A percentile compares a stretch with the other conserved stretches of the same genome.
Conservation (phyloP, 64 coral and sea anemone genomes). For the Porites australiensis region DNA sequence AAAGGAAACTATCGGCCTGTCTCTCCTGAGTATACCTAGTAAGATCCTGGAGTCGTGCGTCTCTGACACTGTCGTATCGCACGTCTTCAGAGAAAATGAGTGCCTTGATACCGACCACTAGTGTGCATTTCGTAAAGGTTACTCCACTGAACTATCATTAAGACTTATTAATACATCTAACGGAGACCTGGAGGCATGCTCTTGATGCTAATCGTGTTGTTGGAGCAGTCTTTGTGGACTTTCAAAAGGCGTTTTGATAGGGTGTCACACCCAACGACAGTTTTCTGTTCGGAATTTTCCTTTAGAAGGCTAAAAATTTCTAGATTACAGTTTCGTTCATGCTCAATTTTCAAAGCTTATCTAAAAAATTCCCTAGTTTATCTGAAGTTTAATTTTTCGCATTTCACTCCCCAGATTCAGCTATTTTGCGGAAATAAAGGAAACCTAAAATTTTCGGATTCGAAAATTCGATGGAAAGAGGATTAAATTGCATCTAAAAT, state of each 20-base stretch:
- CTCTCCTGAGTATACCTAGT: constrained; percentile 46
- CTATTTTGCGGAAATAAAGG: too few species aligned
- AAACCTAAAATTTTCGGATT: too few species aligned
- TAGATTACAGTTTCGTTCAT: too few species aligned
- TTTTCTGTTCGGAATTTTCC: background rate
- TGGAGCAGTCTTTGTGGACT: constrained; percentile 34
- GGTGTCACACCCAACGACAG: constrained; percentile 15
- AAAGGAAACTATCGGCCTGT: constrained; percentile 44
- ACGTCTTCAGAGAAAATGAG: constrained; percentile 23
- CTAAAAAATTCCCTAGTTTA: too few species aligned
- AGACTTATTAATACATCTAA: constrained; percentile 17
- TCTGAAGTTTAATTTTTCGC: too few species aligned
- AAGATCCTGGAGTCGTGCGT: constrained; percentile 47
- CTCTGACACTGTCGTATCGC: constrained; percentile 7
- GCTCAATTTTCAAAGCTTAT: too few species aligned
- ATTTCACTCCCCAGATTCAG: too few species aligned
- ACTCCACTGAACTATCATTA: constrained; percentile 34
- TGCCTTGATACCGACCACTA: constrained; percentile 7
- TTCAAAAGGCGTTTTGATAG: constrained; percentile 33
- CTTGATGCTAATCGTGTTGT: constrained; percentile 34
- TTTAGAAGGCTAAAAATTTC: too few species aligned
- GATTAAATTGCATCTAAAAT: too few species aligned
- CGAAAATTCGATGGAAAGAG: too few species aligned
- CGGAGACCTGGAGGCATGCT: constrained; percentile 25
- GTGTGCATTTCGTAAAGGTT: constrained; percentile 49